Base-by-base conservation (phyloP, 1,140 invertebrate species). In the Leptinotarsa texana region DNA sequence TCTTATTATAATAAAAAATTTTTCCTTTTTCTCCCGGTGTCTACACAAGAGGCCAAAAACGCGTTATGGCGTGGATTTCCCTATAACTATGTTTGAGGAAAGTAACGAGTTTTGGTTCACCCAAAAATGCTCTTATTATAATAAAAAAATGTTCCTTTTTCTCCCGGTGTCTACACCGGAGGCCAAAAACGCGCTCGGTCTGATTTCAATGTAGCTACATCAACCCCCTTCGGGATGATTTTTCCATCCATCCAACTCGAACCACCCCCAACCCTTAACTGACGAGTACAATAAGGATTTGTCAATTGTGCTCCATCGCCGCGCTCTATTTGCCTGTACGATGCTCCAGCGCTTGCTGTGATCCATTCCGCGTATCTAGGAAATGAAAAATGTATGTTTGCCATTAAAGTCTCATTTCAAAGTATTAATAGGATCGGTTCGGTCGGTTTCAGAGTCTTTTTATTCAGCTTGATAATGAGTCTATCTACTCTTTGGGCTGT, bases 301-400 rank as follows among this genome's bases (percentile, higher is more conserved):
- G 81, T 82, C 81, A 82, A 81, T 82, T 82, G 81, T 82, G 75
- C 78, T 63, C 79, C 74, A 65, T 73, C 75, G 69, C 62, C 63
- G 76, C 75, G 66, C 77, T 78, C 73, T 79, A 82, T 82, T 79
- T 80, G 78, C 77, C 76, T 73, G 57, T 67, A 75, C 74, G 70
- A 70, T 72, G 69, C 57, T 74, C 74, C 42, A 63, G 63, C 57
- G 67, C 68, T 65, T 57, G 21, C 49, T 68, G n/a, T 72, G 69
- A 72, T 72, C 57, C 51, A 72, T 61, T 21, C 49, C 47, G 71
- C 71, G 72, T 68, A 81, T 79, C 80, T 80, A 81, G 80, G 80
- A 81, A 81, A 81, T 81, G 80, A 81, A 81, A 81, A 81, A 81
- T 81, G 80, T 77, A 81, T 81, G 79, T 79, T 77, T 78, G 75